A percentile compares a stretch with the other conserved stretches of the same genome.
Evolutionary conservation across 2,888 invertebrate genomes (phyloP).

Genomic region (Sphaerolaimus hirsutus): DNA sequence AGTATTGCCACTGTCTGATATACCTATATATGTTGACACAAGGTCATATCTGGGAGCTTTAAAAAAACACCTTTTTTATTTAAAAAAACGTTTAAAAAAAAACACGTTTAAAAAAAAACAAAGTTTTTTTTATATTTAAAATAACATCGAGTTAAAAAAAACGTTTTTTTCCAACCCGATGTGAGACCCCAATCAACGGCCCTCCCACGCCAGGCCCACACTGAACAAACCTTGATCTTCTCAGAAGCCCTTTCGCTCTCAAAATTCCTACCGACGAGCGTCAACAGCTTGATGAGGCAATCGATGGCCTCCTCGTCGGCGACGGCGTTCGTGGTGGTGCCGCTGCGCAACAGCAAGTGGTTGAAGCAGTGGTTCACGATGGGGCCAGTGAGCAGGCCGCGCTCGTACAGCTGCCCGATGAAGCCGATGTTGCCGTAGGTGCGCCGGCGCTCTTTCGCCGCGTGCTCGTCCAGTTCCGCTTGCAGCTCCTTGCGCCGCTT

Average conservation of each 20-base stretch:
- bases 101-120: no score
- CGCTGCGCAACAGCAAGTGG: conserved; percentile 7
- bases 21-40: no score
- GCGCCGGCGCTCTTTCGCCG: conserved; percentile 6
- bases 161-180: no score
- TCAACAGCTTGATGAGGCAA: conserved; percentile 7
- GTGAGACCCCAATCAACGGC: no score
- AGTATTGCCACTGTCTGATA: no score
- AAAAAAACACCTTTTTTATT: no score
- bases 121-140: no score
- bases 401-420: conserved; percentile 14
- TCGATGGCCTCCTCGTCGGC: conserved; percentile 7
- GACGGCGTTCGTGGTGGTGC: not conserved
- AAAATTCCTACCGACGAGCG: conserved; percentile 2
- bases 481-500: conserved; percentile 5
- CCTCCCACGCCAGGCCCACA: no score
- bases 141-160: no score
- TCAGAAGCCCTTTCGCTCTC: not conserved
- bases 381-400: conserved; percentile 10
- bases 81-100: no score
- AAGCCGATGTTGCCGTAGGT: conserved; percentile 12
- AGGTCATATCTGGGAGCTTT: no score
- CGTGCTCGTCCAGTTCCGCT: conserved; percentile 4
- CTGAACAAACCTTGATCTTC: no score
- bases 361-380: conserved; percentile 11